Percentiles rank a stretch among this genome's conserved stretches.
These are phyloP conservation scores for Calyptommatus sinebrachiatus DNA, from an alignment of 2,113 vertebrate genomes.

Conservation along the genomic window DNA sequence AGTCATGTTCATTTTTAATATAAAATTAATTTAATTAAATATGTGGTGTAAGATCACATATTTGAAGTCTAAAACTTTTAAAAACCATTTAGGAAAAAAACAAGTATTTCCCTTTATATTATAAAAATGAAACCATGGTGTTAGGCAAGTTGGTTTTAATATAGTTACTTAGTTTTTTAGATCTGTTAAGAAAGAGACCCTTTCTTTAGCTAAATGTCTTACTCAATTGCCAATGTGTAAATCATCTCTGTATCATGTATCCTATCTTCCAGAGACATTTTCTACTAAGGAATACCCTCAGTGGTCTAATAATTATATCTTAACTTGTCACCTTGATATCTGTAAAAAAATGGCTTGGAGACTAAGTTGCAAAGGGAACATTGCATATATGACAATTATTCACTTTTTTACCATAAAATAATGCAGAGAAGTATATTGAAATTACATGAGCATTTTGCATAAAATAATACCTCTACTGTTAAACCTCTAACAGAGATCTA, in stretches of 20 bases:
- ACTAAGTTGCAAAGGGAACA: not conserved
- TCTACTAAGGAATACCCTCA: slow-evolving; percentile 13
- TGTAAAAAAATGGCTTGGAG: not conserved
- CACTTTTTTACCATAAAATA: not conserved
- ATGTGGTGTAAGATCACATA: slow-evolving; percentile 20
- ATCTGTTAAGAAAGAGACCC: slow-evolving; percentile 26
- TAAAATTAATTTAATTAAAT: not conserved
- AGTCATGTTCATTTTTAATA: not conserved
- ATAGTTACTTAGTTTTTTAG: not conserved
- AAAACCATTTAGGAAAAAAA: slow-evolving; percentile 70
- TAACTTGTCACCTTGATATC: slow-evolving; percentile 25
- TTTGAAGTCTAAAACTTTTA: not conserved
- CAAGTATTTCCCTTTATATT: slow-evolving; percentile 76
- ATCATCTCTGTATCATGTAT: slow-evolving; percentile 18
- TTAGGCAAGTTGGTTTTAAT: slow-evolving; percentile 26
- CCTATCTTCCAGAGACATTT: slow-evolving; percentile 33
- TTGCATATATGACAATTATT: slow-evolving; percentile 9
- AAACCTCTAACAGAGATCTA: too few species aligned
- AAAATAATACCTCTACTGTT: not conserved
- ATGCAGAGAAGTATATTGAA: not conserved
- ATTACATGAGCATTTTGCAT: not conserved
- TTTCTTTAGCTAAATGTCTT: slow-evolving; percentile 28
- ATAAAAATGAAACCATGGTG: slow-evolving; percentile 26
- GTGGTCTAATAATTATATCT: slow-evolving; percentile 12
- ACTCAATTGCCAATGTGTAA: slow-evolving; percentile 11